Base-by-base conservation (phyloP, 92 coral and sea anemone genomes). In the Zoanthus gigantus region DNA sequence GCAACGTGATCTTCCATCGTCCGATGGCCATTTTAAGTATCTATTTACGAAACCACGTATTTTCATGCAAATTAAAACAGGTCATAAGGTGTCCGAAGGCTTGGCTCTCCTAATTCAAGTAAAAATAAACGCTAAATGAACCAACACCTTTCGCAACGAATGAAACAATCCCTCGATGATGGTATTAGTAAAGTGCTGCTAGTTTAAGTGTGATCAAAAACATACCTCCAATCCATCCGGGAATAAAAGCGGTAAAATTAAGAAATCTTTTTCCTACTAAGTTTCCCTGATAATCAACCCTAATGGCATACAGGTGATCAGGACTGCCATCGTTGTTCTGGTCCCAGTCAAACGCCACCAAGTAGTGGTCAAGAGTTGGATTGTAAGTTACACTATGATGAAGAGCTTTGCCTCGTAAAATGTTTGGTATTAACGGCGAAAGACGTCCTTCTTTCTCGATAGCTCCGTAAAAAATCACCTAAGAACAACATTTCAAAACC, bases 331-430 rank as follows among this genome's bases (percentile, higher is more conserved):
- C 98, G 61, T 78, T 82, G 65, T 97, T 89, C 23, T 92, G 88
- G 83, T 97, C 99, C 86, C 92, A 81, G 60, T 97, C 99, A 84
- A 92, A 97, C 18, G 94, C 95, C 53, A 97, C 94, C 57, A 95
- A 84, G 63, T 95, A 97, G 74, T 97, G 95, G 86, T 95, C 92
- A 28, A 93, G 91, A 46, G 71, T 86, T 1, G 92, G 93, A 86
- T 97, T 97, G 89, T 91, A 95, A 10, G 98, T 93, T 6, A 92
- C 74, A 37, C 42, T 37, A 37, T 37, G 42, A 4, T 37, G 42
- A 2, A 37, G 42, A 37, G 42, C 42, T 37, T 4, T 37, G 42
- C 42, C 42, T 2, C 42, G 2, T 37, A 37, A 37, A 37, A 37
- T 37, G 42, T 37, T 61, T 8, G 99, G 99, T 13, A 95, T 89